These are phyloP conservation scores for Merodon equestris DNA, from an alignment of 2,888 invertebrate genomes.

Conservation along the genomic window DNA sequence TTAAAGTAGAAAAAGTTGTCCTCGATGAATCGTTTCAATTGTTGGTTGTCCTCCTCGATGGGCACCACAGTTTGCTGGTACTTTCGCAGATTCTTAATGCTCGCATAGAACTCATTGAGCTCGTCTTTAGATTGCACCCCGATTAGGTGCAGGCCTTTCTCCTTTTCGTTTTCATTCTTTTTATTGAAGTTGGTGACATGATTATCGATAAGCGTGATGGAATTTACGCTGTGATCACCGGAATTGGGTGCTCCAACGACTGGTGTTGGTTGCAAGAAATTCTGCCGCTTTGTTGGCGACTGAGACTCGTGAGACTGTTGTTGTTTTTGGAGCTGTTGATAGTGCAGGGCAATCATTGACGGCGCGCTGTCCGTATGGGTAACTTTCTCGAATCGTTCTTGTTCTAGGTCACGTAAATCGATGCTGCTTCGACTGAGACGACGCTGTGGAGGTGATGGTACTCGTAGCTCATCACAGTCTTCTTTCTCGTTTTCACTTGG, in stretches of 20 bases:
- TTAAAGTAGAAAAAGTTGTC: slow-evolving; percentile 78
- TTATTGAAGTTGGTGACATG: slow-evolving; percentile 26
- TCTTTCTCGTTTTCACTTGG: slow-evolving; percentile 77
- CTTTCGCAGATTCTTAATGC: slow-evolving; percentile 69
- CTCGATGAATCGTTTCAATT: slow-evolving; percentile 78
- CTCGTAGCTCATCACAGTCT: slow-evolving; percentile 78
- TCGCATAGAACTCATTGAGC: slow-evolving; percentile 74
- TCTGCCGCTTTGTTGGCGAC: slow-evolving; percentile 39
- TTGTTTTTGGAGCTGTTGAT: slow-evolving; percentile 71
- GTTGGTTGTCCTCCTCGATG: slow-evolving; percentile 78
- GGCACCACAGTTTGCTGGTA: slow-evolving; percentile 73
- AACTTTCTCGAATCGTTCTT: slow-evolving; percentile 78
- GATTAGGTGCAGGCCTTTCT: slow-evolving; percentile 57
- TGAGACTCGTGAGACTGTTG: slow-evolving; percentile 40
- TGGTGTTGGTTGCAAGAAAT: slow-evolving; percentile 44
- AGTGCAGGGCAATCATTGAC: slow-evolving; percentile 78
- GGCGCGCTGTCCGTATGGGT: slow-evolving; percentile 79
- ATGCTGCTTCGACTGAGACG: slow-evolving; percentile 79
- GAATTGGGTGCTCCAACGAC: slow-evolving; percentile 35
- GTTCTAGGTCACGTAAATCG: slow-evolving; percentile 78
- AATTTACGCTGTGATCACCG: slow-evolving; percentile 35
- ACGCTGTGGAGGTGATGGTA: slow-evolving; percentile 78
- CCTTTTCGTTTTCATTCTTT: slow-evolving; percentile 48
- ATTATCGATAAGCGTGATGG: too few relatives aligned
- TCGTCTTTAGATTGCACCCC: slow-evolving; percentile 70